phyloP scores from a whole-genome alignment of 2,888 invertebrate genomes.

The Thymelicus sylvestris region DNA sequence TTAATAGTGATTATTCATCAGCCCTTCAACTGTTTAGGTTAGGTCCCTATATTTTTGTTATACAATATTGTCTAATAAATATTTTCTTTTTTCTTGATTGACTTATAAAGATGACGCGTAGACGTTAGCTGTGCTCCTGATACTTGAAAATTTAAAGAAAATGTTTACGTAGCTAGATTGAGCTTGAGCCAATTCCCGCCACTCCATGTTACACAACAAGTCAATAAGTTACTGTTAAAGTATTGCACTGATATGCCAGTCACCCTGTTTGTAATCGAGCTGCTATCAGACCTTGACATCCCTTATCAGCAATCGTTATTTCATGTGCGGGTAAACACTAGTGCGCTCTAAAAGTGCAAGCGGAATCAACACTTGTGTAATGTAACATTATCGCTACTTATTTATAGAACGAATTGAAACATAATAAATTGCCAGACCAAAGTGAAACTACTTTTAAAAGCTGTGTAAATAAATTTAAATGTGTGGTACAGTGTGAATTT shows the following conservation, averaged over 20 bases:
- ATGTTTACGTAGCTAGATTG: too few relatives aligned
- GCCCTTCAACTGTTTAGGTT: too few relatives aligned
- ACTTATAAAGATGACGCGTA: too few relatives aligned
- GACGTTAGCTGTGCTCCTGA: too few relatives aligned
- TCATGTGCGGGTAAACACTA: conserved; percentile 25
- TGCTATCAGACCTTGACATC: conserved; percentile 36
- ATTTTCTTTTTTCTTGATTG: too few relatives aligned
- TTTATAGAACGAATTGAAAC: not conserved
- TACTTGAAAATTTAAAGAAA: too few relatives aligned
- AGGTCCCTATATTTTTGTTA: too few relatives aligned
- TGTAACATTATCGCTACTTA: not conserved
- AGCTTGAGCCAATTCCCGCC: not conserved
- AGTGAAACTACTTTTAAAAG: not conserved
- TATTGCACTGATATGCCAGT: conserved; percentile 22
- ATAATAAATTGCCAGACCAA: not conserved
- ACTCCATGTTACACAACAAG: conserved; percentile 9
- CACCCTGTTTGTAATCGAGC: conserved; percentile 19
- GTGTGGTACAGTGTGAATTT: not conserved
- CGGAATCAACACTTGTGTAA: conserved; percentile 14
- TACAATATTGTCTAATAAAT: too few relatives aligned
- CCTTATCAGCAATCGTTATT: conserved; percentile 27
- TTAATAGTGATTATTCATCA: too few relatives aligned
- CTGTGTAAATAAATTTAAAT: not conserved
- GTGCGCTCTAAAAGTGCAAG: conserved; percentile 20
- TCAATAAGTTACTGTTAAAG: conserved; percentile 12